Percentiles rank a stretch among this genome's conserved stretches.
Conservation (phyloP, 1,140 invertebrate species). For the Drosophila prosaltans region DNA sequence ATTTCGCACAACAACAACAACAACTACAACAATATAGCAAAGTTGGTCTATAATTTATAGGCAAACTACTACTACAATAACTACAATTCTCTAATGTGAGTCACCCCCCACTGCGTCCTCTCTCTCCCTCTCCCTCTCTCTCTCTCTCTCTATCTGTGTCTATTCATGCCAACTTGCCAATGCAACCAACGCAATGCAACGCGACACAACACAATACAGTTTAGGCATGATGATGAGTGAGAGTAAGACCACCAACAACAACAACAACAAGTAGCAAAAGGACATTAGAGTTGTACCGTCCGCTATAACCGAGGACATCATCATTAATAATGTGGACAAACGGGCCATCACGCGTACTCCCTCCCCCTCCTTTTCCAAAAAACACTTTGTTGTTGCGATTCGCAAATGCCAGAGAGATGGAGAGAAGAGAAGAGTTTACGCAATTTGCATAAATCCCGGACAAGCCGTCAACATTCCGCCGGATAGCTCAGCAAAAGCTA, state of each 20-base stretch:
- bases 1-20: slow-evolving; percentile 31
- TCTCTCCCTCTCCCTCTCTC: slow-evolving; percentile 15
- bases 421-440: slow-evolving; percentile 57
- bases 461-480: slow-evolving; percentile 3
- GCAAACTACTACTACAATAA: slow-evolving; percentile 30
- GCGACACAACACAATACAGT: slow-evolving; percentile 13
- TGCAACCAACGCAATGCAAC: background rate
- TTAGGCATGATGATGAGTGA: slow-evolving; percentile 1
- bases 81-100: background rate
- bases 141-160: background rate
- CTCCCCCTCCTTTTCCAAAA: too few relatives aligned
- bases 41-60: slow-evolving; percentile 61
- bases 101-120: background rate
- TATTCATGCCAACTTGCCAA: too few relatives aligned
- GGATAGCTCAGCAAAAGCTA: background rate
- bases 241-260: too few relatives aligned
- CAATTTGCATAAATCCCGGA: slow-evolving; percentile 71
- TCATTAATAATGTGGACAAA: slow-evolving; percentile 70
- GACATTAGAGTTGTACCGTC: slow-evolving; percentile 7
- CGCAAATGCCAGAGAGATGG: background rate
- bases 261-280: slow-evolving; percentile 43
- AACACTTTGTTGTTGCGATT: too few relatives aligned
- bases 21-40: too few relatives aligned
- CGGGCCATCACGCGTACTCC: slow-evolving; percentile 1
- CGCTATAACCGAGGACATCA: slow-evolving; percentile 40